Conservation (phyloP, 2,888 invertebrate species). For the Xanthostigma xanthostigma region DNA sequence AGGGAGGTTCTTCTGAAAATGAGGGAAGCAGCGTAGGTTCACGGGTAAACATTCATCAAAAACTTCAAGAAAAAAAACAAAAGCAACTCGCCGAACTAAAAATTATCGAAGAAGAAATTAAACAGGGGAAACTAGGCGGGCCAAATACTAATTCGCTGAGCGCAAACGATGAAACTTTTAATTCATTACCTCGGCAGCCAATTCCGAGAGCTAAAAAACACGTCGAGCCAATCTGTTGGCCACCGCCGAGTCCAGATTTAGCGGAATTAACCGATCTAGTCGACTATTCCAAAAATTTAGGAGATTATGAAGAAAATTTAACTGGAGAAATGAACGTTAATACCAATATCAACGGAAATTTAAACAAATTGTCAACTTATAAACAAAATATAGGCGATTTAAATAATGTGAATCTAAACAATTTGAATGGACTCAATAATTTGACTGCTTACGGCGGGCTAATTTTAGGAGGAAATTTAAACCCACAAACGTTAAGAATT, state of each 20-base stretch:
- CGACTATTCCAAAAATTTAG: constrained; percentile 5
- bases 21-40: constrained; percentile 61
- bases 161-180: constrained; percentile 34
- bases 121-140: constrained; percentile 58
- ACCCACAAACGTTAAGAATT: constrained; percentile 6
- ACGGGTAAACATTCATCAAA: constrained; percentile 72
- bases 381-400: constrained; percentile 10
- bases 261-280: constrained; percentile 8
- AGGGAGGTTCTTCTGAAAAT: constrained; percentile 56
- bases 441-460: constrained; percentile 6
- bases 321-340: not conserved
- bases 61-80: constrained; percentile 75
- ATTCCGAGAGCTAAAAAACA: constrained; percentile 57
- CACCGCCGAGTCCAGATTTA: constrained; percentile 21
- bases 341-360: constrained; percentile 8
- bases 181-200: constrained; percentile 38
- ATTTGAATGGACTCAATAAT: constrained; percentile 9
- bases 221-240: constrained; percentile 37
- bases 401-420: constrained; percentile 6
- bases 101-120: constrained; percentile 75
- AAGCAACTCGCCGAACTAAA: constrained; percentile 71
- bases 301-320: constrained; percentile 7
- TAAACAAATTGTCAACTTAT: constrained; percentile 10
- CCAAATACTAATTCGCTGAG: constrained; percentile 34
- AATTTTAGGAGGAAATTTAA: constrained; percentile 7